These are phyloP conservation scores for Dendronephthya gigantea DNA, from an alignment of 64 coral and sea anemone species.

Conservation along the genomic window DNA sequence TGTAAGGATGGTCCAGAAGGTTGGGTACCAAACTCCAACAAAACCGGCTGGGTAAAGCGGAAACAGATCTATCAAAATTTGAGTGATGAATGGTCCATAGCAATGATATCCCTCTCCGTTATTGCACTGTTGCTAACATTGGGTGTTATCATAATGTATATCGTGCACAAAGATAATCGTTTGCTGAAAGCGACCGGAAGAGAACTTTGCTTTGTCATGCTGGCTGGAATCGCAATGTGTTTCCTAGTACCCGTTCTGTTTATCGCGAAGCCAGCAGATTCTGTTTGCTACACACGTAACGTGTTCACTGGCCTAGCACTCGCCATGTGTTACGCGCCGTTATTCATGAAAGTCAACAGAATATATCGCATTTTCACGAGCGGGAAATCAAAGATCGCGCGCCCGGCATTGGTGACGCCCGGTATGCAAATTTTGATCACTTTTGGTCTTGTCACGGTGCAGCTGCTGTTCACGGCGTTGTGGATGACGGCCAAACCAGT, in stretches of 20 bases:
- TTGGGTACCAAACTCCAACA: not conserved
- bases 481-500: conserved; percentile 17
- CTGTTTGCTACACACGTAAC: conserved; percentile 14
- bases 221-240: conserved; percentile 28
- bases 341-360: conserved; percentile 28
- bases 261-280: conserved; percentile 24
- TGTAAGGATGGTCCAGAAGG: not conserved
- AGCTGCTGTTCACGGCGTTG: conserved; percentile 4
- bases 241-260: conserved; percentile 15
- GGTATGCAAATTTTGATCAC: conserved; percentile 25
- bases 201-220: conserved; percentile 50
- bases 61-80: not conserved
- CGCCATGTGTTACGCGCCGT: conserved; percentile 19
- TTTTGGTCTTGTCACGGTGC: conserved; percentile 18
- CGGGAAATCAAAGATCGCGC: not conserved
- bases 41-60: not conserved
- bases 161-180: conserved; percentile 49
- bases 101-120: conserved; percentile 41
- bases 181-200: conserved; percentile 84
- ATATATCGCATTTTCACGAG: conserved; percentile 34
- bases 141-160: conserved; percentile 28
- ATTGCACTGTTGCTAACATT: conserved; percentile 48
- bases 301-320: conserved; percentile 23
- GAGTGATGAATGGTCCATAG: conserved; percentile 42
- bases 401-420: conserved; percentile 32